These are phyloP conservation scores for Stenolophus ochropezus DNA, from an alignment of 2,888 invertebrate species.

Conservation along the genomic window DNA sequence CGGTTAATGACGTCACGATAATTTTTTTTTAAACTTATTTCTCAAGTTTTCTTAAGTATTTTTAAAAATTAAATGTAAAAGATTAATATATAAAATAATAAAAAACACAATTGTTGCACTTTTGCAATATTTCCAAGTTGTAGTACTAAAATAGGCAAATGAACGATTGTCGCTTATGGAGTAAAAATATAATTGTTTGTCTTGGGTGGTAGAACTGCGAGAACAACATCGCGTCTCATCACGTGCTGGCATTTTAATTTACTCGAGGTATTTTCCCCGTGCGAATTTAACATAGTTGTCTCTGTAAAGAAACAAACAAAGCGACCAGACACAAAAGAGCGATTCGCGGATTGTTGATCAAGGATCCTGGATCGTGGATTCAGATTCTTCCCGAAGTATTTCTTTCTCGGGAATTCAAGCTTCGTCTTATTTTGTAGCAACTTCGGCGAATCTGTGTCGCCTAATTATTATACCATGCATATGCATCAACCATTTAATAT, in stretches of 20 bases:
- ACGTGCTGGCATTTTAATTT: slow-evolving; percentile 41
- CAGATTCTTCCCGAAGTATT: slow-evolving; percentile 8
- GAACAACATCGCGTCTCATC: slow-evolving; percentile 22
- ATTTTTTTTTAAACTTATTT: too few relatives aligned
- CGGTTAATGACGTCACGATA: too few relatives aligned
- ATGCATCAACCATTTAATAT: not conserved
- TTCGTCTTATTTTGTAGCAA: not conserved
- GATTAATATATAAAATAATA: too few relatives aligned
- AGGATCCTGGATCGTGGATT: slow-evolving; percentile 21
- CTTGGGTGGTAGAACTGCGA: too few relatives aligned
- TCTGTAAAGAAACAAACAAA: slow-evolving; percentile 44
- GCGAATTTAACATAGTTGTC: slow-evolving; percentile 46
- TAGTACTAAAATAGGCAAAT: too few relatives aligned
- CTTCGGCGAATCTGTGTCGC: not conserved
- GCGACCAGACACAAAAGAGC: slow-evolving; percentile 26
- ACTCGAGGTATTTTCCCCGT: slow-evolving; percentile 37
- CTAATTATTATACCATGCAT: not conserved
- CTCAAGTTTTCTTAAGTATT: too few relatives aligned
- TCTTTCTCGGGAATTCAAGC: slow-evolving; percentile 1
- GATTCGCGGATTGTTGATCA: slow-evolving; percentile 36
- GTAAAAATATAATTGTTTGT: too few relatives aligned
- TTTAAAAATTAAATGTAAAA: too few relatives aligned
- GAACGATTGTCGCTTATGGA: too few relatives aligned
- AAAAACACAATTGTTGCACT: too few relatives aligned
- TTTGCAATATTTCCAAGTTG: too few relatives aligned